Evolutionary conservation across 2,113 vertebrate species (phyloP).

Genomic region (Peromyscus californicus): DNA sequence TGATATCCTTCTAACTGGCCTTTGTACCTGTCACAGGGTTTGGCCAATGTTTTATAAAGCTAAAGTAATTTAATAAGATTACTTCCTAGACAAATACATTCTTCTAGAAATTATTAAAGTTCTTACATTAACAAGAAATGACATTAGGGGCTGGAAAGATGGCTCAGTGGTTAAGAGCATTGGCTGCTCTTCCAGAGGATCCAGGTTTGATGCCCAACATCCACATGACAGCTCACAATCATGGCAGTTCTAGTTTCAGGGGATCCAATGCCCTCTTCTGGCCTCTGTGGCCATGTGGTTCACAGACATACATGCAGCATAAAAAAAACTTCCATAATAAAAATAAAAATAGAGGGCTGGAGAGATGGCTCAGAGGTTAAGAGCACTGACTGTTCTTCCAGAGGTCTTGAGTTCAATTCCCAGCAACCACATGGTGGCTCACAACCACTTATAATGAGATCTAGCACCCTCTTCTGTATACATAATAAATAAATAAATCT

Average conservation of each 20-base stretch:
- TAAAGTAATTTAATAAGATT: conserved; percentile 35
- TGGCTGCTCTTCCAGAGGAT: background rate
- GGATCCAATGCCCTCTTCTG: background rate
- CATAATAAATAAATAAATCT: background rate
- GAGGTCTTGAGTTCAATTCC: too few species aligned
- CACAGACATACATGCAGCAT: background rate
- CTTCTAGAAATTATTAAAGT: conserved; percentile 3
- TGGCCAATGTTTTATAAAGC: conserved; percentile 1
- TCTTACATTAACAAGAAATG: background rate
- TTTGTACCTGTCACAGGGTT: background rate
- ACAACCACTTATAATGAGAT: too few species aligned
- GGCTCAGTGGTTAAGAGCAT: background rate
- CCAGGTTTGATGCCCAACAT: background rate
- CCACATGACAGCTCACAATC: background rate
- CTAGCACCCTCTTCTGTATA: too few species aligned
- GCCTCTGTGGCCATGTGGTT: background rate
- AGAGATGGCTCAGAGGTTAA: too few species aligned
- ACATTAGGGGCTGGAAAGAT: background rate
- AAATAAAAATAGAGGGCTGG: background rate
- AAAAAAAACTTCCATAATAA: background rate
- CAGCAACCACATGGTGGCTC: too few species aligned
- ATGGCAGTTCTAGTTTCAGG: background rate
- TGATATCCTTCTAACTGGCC: background rate
- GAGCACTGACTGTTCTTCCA: too few species aligned
- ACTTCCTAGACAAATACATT: background rate